These are phyloP conservation scores for Pao palembangensis DNA, from an alignment of 2,113 vertebrate species.

Conservation along the genomic window DNA sequence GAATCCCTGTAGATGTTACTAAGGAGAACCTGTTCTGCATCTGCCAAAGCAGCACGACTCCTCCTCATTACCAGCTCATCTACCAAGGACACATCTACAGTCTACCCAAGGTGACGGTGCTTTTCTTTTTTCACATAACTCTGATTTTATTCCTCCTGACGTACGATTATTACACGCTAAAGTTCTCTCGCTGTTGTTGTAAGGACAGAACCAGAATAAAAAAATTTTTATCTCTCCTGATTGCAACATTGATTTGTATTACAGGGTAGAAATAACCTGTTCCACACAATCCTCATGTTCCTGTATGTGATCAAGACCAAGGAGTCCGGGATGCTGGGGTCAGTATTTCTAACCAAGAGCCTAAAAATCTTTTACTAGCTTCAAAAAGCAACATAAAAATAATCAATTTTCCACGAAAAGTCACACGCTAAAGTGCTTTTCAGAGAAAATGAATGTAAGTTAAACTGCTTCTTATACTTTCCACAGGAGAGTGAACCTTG, in stretches of 20 bases:
- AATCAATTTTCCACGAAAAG: not conserved
- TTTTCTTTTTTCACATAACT: not conserved
- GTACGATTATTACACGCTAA: no score
- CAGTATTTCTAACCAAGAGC: constrained; percentile 50
- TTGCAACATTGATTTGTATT: constrained; percentile 19
- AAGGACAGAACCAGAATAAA: not conserved
- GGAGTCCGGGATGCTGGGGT: constrained; percentile 97
- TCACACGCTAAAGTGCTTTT: constrained; percentile 4
- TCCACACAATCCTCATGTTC: constrained; percentile 96
- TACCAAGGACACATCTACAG: constrained; percentile 89
- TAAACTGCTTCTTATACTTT: constrained; percentile 1
- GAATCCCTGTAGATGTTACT: constrained; percentile 76
- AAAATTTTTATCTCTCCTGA: not conserved
- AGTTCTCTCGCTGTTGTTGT: not conserved
- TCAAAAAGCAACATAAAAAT: constrained; percentile 1
- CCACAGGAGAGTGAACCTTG: constrained; percentile 89
- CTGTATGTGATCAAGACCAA: constrained; percentile 94
- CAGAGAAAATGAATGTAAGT: not conserved
- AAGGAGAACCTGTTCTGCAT: constrained; percentile 94
- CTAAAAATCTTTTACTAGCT: not conserved
- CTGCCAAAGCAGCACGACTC: constrained; percentile 88
- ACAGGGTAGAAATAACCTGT: constrained; percentile 96
- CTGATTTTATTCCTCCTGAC: no score
- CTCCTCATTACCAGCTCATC: constrained; percentile 93
- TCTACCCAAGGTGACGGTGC: constrained; percentile 85